Evolutionary conservation across 37 sponge, comb jelly and placozoan genomes (phyloP), one percentile per base, ranked within the genome.

Genomic region (Ianthella basta): DNA sequence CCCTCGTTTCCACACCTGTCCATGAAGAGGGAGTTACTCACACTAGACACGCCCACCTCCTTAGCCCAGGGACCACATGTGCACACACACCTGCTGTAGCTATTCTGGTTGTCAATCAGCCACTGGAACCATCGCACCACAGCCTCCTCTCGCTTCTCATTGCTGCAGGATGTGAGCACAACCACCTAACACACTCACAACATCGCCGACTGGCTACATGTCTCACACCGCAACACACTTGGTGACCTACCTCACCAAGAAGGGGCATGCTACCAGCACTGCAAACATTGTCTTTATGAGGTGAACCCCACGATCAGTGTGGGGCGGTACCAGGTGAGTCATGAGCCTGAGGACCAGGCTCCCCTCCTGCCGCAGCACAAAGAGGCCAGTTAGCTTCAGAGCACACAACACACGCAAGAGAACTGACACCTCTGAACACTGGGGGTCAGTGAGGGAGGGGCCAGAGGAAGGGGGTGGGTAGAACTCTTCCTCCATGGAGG

Each of bases 211-310:
- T n/a, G n/a, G n/a, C n/a, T n/a, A n/a, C n/a, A n/a, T n/a, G n/a
- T n/a, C n/a, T n/a, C n/a, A n/a, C 50, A 44, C 50, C 50, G 8
- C 50, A 44, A 44, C 50, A 44, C 50, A 19, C 23, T 10, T 27
- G 79, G 55, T 18, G 16, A 19, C 75, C 0, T 84, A 94, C 95
- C 90, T 88, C 25, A 90, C 91, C 68, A 94, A 85, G 85, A 89
- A 91, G 4, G 96, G 96, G 41, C 94, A 96, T 15, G 91, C 86
- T 21, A 96, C 79, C n/a, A 96, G 83, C 21, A 87, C 75, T 63
- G 88, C 85, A 56, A 96, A 84, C 27, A 91, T 59, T 15, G 87
- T 82, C 73, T 93, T 80, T 4, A 96, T 55, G 80, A 96, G 94
- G 53, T 78, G 55, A 16, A 91, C 85, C 30, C 96, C 96, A 21